These are phyloP conservation scores for Sarcophaga peregrina DNA, from an alignment of 1,140 invertebrate species.

Conservation along the genomic window DNA sequence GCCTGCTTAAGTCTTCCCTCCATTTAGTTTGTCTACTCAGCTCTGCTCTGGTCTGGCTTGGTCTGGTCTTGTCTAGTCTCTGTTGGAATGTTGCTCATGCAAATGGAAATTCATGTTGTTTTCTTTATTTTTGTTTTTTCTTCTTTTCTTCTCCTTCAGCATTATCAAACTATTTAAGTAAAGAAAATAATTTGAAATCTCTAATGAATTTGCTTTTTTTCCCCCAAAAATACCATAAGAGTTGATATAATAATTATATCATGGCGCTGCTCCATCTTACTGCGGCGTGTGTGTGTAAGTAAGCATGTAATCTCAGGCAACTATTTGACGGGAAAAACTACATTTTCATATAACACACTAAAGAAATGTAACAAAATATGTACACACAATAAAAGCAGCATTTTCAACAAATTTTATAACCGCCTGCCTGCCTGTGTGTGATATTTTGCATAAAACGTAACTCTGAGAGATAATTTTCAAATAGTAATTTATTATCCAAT, in stretches of 20 bases:
- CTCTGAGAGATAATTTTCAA: neutral
- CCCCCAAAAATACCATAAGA: neutral
- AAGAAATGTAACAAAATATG: neutral
- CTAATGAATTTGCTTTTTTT: no score
- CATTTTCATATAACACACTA: neutral
- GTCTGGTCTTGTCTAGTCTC: neutral
- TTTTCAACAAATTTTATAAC: neutral
- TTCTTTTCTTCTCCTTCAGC: no score
- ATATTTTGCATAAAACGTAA: constrained; percentile 2
- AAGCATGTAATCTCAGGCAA: constrained; percentile 22
- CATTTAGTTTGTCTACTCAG: no score
- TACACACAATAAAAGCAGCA: no score
- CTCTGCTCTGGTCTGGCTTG: no score
- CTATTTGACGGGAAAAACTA: neutral
- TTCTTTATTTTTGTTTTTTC: neutral
- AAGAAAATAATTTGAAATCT: no score
- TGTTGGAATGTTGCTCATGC: neutral
- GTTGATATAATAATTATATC: constrained; percentile 20
- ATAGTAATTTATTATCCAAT: no score
- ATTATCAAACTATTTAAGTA: no score
- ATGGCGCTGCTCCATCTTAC: neutral
- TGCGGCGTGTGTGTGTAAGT: neutral
- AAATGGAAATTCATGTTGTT: constrained; percentile 11
- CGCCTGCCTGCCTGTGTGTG: neutral
- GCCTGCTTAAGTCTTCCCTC: no score